Conservation (phyloP, 2,113 vertebrate genomes). For the Marcusenius ussheri region DNA sequence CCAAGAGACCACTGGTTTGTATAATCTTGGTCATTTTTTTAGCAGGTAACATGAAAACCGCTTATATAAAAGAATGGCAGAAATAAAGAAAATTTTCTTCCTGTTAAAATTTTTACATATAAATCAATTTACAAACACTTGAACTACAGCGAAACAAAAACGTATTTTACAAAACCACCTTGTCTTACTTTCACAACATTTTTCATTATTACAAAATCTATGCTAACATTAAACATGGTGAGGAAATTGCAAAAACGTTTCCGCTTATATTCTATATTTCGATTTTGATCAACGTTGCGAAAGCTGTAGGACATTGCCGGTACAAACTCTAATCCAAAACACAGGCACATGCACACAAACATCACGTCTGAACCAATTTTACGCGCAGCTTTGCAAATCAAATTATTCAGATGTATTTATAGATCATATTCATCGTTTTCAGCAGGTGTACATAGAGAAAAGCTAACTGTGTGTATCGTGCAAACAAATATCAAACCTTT, state of each 20-base stretch:
- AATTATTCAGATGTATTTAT: not conserved
- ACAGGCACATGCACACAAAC: not conserved
- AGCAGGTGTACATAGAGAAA: not conserved
- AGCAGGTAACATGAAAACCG: not conserved
- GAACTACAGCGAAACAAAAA: not conserved
- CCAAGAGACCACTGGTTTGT: slow-evolving; percentile 90
- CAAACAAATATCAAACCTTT: not conserved
- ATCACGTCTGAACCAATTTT: not conserved
- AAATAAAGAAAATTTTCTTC: not conserved
- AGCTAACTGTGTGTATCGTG: not conserved
- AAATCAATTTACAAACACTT: not conserved
- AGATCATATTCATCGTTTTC: not conserved
- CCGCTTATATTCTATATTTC: not conserved
- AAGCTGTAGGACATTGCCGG: not conserved
- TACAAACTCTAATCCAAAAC: not conserved
- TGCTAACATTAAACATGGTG: not conserved
- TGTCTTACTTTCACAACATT: not conserved
- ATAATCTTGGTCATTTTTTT: slow-evolving; percentile 84
- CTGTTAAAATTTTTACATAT: not conserved
- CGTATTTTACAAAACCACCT: not conserved
- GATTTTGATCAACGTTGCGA: not conserved
- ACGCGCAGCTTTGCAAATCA: slow-evolving; percentile 21
- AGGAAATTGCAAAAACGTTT: not conserved
- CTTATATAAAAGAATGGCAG: not conserved
- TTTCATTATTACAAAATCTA: not conserved